These are phyloP conservation scores for Malacoraja senta DNA, from an alignment of 2,797 vertebrate species.

Conservation along the genomic window DNA sequence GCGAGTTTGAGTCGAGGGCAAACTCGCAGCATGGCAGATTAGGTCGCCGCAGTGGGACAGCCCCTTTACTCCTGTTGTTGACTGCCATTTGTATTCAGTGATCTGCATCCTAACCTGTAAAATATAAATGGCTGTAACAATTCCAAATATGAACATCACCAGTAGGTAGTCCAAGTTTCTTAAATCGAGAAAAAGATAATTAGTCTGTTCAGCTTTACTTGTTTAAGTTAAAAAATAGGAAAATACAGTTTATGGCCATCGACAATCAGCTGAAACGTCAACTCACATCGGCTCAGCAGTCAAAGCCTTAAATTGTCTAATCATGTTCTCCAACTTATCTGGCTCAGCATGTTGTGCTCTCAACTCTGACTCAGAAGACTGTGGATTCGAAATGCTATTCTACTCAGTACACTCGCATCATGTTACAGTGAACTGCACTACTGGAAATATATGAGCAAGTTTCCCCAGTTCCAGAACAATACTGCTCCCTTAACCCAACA, in stretches of 20 bases:
- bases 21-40: too few species aligned
- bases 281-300: background rate
- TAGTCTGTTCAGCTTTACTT: background rate
- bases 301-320: background rate
- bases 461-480: too few species aligned
- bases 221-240: background rate
- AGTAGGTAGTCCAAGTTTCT: background rate
- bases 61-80: background rate
- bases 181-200: background rate
- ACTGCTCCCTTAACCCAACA: too few species aligned
- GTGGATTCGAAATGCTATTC: background rate
- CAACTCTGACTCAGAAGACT: slow-evolving; percentile 1
- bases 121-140: background rate
- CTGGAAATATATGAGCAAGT: too few species aligned
- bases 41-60: background rate
- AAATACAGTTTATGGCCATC: background rate
- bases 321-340: background rate
- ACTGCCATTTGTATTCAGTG: background rate
- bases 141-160: background rate
- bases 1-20: too few species aligned
- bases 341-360: background rate
- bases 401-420: too few species aligned
- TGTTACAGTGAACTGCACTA: too few species aligned
- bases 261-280: background rate
- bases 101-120: background rate